Evolutionary conservation across 1,140 invertebrate genomes (phyloP).

Genomic region (Drosophila novamexicana): DNA sequence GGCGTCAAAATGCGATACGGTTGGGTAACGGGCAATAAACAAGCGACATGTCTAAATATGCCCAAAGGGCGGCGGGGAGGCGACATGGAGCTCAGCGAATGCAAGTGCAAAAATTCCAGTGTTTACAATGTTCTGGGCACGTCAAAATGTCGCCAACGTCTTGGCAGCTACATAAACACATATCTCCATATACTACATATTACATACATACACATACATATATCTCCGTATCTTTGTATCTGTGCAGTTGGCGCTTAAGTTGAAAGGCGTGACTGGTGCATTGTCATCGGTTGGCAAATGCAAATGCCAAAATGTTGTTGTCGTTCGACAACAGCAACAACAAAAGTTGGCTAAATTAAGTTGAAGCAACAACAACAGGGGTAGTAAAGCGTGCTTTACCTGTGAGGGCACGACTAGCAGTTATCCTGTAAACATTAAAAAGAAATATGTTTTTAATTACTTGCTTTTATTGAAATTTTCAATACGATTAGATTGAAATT

Average conservation of each 20-base stretch:
- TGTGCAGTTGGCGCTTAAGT: constrained; percentile 55
- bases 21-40: constrained; percentile 34
- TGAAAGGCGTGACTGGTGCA: constrained; percentile 54
- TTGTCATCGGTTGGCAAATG: constrained; percentile 30
- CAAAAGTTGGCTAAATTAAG: constrained; percentile 54
- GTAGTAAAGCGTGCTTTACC: background rate
- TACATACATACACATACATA: background rate
- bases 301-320: constrained; percentile 47
- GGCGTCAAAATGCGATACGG: constrained; percentile 40
- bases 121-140: constrained; percentile 59
- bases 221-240: constrained; percentile 31
- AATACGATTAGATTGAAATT: too few relatives aligned
- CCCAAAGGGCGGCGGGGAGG: background rate
- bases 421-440: background rate
- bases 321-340: constrained; percentile 43
- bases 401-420: background rate
- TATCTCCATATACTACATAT: background rate
- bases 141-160: constrained; percentile 57
- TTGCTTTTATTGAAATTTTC: too few relatives aligned
- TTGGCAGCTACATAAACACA: constrained; percentile 15
- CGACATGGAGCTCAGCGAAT: background rate
- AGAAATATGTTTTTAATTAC: too few relatives aligned
- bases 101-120: constrained; percentile 58
- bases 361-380: constrained; percentile 23
- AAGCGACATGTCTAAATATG: constrained; percentile 40